A percentile compares a stretch with the other conserved stretches of the same genome.
Evolutionary conservation across 30 jellyfish, hydroid and myxozoan species (phyloP).

Genomic region (Aurelia sp.): DNA sequence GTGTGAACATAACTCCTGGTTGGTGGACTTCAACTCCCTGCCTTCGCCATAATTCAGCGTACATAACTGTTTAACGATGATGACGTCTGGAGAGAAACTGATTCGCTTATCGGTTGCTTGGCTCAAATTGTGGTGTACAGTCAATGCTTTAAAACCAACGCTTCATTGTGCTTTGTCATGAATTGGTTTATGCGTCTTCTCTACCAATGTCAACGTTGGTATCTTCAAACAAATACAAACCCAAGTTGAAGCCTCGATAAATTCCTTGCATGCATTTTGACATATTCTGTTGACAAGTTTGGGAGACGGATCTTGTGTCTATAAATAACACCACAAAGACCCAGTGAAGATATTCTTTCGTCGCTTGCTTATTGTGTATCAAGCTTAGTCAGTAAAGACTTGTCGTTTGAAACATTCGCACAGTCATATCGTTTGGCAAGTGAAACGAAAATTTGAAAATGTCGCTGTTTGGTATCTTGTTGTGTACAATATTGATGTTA

Average conservation of each 20-base stretch:
- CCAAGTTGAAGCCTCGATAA: slow-evolving; percentile 8
- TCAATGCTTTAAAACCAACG: slow-evolving; percentile 8
- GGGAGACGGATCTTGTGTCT: slow-evolving; percentile 62
- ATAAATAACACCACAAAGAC: slow-evolving; percentile 57
- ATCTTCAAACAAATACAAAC: slow-evolving; percentile 4
- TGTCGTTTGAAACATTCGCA: no score
- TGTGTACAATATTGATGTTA: neutral
- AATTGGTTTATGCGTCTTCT: slow-evolving; percentile 24
- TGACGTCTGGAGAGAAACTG: slow-evolving; percentile 21
- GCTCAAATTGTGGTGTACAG: slow-evolving; percentile 28
- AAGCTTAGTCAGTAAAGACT: no score
- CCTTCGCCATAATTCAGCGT: slow-evolving; percentile 37
- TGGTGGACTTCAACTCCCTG: slow-evolving; percentile 22
- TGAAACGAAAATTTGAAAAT: neutral
- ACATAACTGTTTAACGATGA: slow-evolving; percentile 15
- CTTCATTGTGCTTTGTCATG: slow-evolving; percentile 33
- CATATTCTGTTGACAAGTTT: slow-evolving; percentile 55
- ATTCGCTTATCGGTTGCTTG: slow-evolving; percentile 4
- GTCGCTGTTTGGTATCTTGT: neutral
- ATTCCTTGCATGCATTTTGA: slow-evolving; percentile 51
- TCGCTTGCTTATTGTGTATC: neutral
- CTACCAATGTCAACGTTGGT: slow-evolving; percentile 5
- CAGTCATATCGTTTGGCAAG: no score
- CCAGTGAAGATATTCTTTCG: slow-evolving; percentile 21
- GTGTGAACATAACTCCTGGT: slow-evolving; percentile 55